These are phyloP conservation scores for Beroe forskalii DNA, from an alignment of 37 sponge, comb jelly and placozoan genomes.

Conservation along the genomic window DNA sequence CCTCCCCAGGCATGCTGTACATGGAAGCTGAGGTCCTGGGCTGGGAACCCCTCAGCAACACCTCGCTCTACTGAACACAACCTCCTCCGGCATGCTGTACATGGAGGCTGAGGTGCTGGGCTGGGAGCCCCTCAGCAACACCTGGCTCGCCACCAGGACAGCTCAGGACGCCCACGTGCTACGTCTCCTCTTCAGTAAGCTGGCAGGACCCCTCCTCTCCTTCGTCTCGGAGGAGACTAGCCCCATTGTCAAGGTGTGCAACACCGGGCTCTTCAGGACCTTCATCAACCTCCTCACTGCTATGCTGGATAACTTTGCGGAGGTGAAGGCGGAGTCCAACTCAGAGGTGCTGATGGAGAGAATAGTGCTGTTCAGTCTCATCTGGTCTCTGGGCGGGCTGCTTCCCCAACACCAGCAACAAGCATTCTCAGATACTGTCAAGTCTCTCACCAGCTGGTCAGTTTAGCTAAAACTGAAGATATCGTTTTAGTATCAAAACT, in stretches of 20 bases:
- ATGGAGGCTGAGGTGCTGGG: constrained; percentile 75
- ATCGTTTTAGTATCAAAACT: neutral
- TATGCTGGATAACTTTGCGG: constrained; percentile 68
- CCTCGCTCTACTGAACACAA: too few relatives aligned
- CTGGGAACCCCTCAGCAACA: constrained; percentile 76
- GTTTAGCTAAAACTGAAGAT: neutral
- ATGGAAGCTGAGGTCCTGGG: constrained; percentile 75
- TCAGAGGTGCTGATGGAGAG: constrained; percentile 81
- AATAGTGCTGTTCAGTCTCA: constrained; percentile 77
- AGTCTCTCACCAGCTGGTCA: constrained; percentile 77
- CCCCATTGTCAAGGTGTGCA: constrained; percentile 67
- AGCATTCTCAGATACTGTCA: constrained; percentile 75
- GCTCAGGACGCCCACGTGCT: constrained; percentile 69
- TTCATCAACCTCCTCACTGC: constrained; percentile 82
- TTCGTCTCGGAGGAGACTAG: neutral
- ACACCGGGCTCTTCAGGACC: constrained; percentile 74
- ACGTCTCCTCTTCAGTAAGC: constrained; percentile 30
- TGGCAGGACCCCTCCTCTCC: constrained; percentile 38
- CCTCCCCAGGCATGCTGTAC: constrained; percentile 85
- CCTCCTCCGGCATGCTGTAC: constrained; percentile 84
- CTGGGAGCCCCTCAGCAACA: constrained; percentile 76
- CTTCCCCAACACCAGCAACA: constrained; percentile 68
- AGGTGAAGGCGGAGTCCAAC: constrained; percentile 60
- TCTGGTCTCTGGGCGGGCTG: constrained; percentile 88
- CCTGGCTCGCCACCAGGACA: constrained; percentile 72